Percentiles rank a stretch among this genome's conserved stretches.
These are phyloP conservation scores for Triops cancriformis DNA, from an alignment of 1,140 invertebrate species.

Conservation along the genomic window DNA sequence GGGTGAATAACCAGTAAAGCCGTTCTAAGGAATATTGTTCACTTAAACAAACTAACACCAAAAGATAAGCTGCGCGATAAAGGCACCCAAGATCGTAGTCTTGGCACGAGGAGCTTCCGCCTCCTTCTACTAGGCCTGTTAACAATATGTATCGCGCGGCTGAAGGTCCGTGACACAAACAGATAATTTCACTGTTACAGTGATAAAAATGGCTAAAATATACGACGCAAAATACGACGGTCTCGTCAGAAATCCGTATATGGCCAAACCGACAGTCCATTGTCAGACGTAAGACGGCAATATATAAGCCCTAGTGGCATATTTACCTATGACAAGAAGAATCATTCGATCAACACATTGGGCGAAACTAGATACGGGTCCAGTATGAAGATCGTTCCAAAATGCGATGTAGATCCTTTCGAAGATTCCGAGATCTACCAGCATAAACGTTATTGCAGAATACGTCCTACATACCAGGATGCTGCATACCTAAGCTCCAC, in stretches of 20 bases:
- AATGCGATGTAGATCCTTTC: conserved; percentile 41
- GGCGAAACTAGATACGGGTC: conserved; percentile 42
- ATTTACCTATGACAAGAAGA: conserved; percentile 46
- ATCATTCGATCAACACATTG: conserved; percentile 48
- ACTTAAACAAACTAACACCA: too few relatives aligned
- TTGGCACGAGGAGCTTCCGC: too few relatives aligned
- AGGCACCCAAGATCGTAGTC: too few relatives aligned
- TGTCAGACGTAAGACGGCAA: conserved; percentile 27
- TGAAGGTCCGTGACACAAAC: too few relatives aligned
- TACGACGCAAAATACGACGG: conserved; percentile 72
- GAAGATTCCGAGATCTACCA: conserved; percentile 44
- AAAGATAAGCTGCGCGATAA: too few relatives aligned
- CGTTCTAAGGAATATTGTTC: too few relatives aligned
- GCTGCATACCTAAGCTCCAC: conserved; percentile 54
- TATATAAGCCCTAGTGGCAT: background rate
- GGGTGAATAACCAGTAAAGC: too few relatives aligned
- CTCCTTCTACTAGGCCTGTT: too few relatives aligned
- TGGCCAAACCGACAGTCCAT: conserved; percentile 52
- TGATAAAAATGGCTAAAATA: conserved; percentile 69
- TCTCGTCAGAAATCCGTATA: conserved; percentile 54
- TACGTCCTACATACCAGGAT: background rate
- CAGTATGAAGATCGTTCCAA: conserved; percentile 41
- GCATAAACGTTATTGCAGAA: background rate
- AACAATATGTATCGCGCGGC: too few relatives aligned
- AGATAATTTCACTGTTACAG: too few relatives aligned